Base-by-base conservation (phyloP, 23 tunicate species). In the Diplosoma virens region DNA sequence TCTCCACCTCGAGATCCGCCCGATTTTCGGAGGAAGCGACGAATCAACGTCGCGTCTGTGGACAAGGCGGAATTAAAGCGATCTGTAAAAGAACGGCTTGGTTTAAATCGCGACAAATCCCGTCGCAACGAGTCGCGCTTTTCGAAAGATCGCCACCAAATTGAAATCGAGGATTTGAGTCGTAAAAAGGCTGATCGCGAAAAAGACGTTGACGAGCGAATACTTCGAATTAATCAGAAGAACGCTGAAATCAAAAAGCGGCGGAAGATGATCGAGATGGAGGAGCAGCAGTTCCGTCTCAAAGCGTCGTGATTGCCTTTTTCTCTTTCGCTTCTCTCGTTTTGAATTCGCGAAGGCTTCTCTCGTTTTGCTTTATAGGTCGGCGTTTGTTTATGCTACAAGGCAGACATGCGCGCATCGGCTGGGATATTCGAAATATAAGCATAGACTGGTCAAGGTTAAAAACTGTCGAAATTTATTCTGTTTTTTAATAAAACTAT, bases 191-290 rank as follows among this genome's bases (percentile, higher is more conserved):
- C 56, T 5, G 77, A 67, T 31, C 76, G 77, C 3, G 84, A 80
- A 53, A 68, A 80, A 73, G 77, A 53, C 33, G 50, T 80, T n/a
- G 84, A 80, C 60, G 84, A 53, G 23, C 21, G 77, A 54, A 80
- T 80, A 18, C 70, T 47, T 1, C 45, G 77, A 25, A 80, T 80
- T 11, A 48, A 33, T 11, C 56, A 80, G 32, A 77, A 80, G 35
- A 80, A 80, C 35, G 77, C 60, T 27, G 59, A 67, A 31, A 67
- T 80, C 37, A 14, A 52, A 25, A 67, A 67, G 41, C 76, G 84
- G 21, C 25, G 84, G 28, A 32, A 54, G 53, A 47, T 22, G 35
- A 80, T 80, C 68, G 77, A 80, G 25, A 20, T 52, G 77, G 84
- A 80, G 35, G 84, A 80, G 56, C 53, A 32, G 34, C 37, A 46